Base-by-base conservation (phyloP, 2,888 invertebrate species). In the Aleiodes alternator region DNA sequence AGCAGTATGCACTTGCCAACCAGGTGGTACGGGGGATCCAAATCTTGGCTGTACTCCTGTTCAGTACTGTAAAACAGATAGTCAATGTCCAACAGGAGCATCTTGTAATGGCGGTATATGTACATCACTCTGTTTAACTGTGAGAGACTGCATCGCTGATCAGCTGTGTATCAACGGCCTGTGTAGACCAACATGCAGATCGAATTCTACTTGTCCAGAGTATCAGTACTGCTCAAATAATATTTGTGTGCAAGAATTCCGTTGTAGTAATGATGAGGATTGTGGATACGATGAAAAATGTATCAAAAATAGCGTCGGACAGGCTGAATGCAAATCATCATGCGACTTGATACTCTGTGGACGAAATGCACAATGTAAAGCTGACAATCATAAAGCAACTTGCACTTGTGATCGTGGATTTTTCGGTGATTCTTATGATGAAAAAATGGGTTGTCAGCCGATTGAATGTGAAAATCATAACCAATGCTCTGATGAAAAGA, bases 21-120 rank as follows among this genome's bases (percentile, higher is more conserved):
- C 95, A 31, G 97, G 97, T 59, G 95, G 93, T 79, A 96, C 96
- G 0, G 97, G 97, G 34, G 96, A 97, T 90, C 95, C 97, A 11
- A 94, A 95, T 77, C 91, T 96, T 78, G 97, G 97, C 12, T 97
- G 97, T 86, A 94, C 95, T 34, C 92, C 94, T 1, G 92, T 97
- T 69, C 95, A 96, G 83, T 96, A 96, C 84, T 97, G 97, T 85
- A 94, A 94, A 66, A 92, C 92, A 73, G 96, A 97, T 80, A 92
- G 91, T 55, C 96, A 96, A 86, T 97, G 97, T 87, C 94, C 96
- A 0, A 92, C 95, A 2, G 96, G 96, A 71, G 95, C 96, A 11
- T 95, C 94, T 84, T 97, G 97, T 85, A 92, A 94, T 77, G 95
- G 95, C 80, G 96, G 96, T 76, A 92, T 96, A 78, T 97, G 97